These are phyloP conservation scores for Agrotis puta DNA, from an alignment of 2,888 invertebrate species.

Conservation along the genomic window DNA sequence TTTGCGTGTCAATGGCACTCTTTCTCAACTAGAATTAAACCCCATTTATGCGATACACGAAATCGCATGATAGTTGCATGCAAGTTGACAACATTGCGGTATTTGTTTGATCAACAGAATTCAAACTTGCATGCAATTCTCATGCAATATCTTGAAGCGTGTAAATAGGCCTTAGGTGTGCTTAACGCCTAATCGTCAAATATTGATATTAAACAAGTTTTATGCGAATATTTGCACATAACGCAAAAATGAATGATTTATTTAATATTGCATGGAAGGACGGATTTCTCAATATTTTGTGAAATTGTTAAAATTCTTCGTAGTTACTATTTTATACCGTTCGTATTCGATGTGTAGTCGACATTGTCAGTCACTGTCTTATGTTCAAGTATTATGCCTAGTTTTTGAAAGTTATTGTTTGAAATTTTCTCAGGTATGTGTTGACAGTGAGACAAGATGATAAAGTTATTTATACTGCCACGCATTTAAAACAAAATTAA, in stretches of 20 bases:
- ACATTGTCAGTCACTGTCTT: conserved; percentile 47
- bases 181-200: too few species aligned
- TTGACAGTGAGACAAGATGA: conserved; percentile 22
- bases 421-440: conserved; percentile 22
- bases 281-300: conserved; percentile 17
- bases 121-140: too few species aligned
- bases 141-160: too few species aligned
- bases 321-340: conserved; percentile 59
- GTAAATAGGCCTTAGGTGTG: too few species aligned
- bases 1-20: neutral
- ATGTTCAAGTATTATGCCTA: conserved; percentile 41
- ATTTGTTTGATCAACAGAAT: too few species aligned
- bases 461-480: neutral
- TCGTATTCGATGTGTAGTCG: conserved; percentile 46
- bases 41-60: too few species aligned
- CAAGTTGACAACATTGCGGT: too few species aligned
- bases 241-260: too few species aligned
- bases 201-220: too few species aligned
- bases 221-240: neutral
- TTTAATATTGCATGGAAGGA: neutral
- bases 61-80: too few species aligned
- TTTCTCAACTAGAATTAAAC: neutral
- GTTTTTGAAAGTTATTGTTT: conserved; percentile 31
- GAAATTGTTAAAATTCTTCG: conserved; percentile 40
- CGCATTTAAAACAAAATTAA: conserved; percentile 2